Evolutionary conservation across 2,113 vertebrate genomes (phyloP), one percentile per base, ranked within the genome.

Genomic region (Nannobrachium achirus): DNA sequence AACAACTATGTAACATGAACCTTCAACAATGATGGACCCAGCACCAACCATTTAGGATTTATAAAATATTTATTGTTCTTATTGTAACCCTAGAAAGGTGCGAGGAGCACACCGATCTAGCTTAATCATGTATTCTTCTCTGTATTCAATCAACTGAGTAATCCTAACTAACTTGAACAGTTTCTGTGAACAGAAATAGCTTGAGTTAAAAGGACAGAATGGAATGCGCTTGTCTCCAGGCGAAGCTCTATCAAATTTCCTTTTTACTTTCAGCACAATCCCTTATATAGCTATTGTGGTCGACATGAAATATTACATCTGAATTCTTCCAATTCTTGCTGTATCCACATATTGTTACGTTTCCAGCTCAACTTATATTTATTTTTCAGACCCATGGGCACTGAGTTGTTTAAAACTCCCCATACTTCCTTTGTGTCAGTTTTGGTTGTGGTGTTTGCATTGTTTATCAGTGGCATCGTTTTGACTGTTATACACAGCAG

Each of bases 201-300:
- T 73, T 52, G 64, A 71, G 57, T 48, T 33, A 41, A 63, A 64
- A 58, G 45, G 51, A 55, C 56, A 48, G 67, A 76, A 72, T 68
- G 66, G 71, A 72, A 80, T 75, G 60, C 69, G 69, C 78, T 83
- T 69, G 68, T 79, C 75, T 80, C 49, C 39, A 20, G 15, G 20
- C 69, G 25, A 62, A 53, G 50, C 53, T 56, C 13, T n/a, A 7
- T 59, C 63, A n/a, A 56, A 14, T 69, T 81, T 69, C 49, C 55
- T 59, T 68, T 76, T 53, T 46, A 18, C 51, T 71, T 69, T 61
- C 59, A 58, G 58, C 10, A 59, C 53, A 16, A 19, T 63, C 15
- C 20, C 45, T 18, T 58, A 52, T 63, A 9, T 53, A 62, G 65
- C 68, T 56, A 71, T 78, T 75, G 66, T 56, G 70, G 56, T 76